Evolutionary conservation across 2,888 invertebrate species (phyloP), one percentile per base, ranked within the genome.

Genomic region (Cylindroiulus punctatus): DNA sequence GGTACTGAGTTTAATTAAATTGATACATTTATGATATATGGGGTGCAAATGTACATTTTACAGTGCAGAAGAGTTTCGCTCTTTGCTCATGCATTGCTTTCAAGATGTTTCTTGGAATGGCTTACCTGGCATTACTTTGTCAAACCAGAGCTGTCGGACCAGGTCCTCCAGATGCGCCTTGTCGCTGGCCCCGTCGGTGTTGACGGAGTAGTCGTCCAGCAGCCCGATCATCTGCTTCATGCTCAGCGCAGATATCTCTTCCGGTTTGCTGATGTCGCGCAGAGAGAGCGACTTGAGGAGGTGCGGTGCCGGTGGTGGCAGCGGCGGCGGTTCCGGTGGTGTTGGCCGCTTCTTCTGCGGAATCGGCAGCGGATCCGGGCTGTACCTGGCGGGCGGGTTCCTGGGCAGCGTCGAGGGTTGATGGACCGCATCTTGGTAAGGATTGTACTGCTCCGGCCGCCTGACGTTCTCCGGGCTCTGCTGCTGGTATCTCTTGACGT

Each of bases 141-240:
- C 40, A n/a, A 36, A 81, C 81, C 81, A 81, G 17, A 81, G 40
- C 32, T 81, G 81, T 32, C 17, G 30, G 81, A 81, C 81, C 7
- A 81, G 32, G 19, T 81, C 81, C 40, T 81, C 17, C 40, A 81
- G 10, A 81, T 81, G 40, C 19, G 81, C 32, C 40, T 81, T 81
- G 32, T 81, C 81, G 32, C 40, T 40, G 40, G 40, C 40, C 5
- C 81, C 81, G 12, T 81, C 81, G 17, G 81, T 81, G 81, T 81
- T 40, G 14, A 81, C 12, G 14, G 30, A 8, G 40, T 81, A 26
- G 19, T 40, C 40, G 17, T 81, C 81, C 19, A 81, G 40, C 14
- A 81, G 5, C 3, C n/a, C 32, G 32, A 81, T 81, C 81, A 81
- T 32, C 30, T 81, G 81, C 81, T 40, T 32, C 81, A 81, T 32